Evolutionary conservation across 2,888 invertebrate species (phyloP), one percentile per base, ranked within the genome.

Genomic region (Hermaeophaga mercurialis): DNA sequence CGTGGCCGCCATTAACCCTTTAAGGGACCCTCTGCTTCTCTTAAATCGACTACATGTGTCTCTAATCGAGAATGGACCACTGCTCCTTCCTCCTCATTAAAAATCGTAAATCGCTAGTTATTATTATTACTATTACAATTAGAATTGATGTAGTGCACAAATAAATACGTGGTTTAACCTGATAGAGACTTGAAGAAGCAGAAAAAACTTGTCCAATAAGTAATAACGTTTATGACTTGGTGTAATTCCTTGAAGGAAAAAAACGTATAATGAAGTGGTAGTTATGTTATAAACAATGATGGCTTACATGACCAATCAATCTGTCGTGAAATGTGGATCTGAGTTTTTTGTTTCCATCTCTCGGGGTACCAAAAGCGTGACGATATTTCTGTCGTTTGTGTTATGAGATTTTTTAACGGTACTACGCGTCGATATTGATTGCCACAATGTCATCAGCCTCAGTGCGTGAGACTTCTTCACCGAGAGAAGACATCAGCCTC

Each of bases 251-350:
- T 26, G 14, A 11, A 50, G 36, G 41, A 60, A 60, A 57, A 60
- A 56, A 31, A 52, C 56, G 48, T 58, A 53, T 53, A 53, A 54
- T 54, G 52, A 58, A 46, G 59, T 54, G 63, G 58, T 57, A 61
- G 59, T 64, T 62, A 64, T 62, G 62, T 61, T 65, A 65, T 64
- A 65, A 68, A 67, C 66, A 69, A 66, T 69, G 60, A 63, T 56
- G 61, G 61, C 61, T 65, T 62, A 66, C 61, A 61, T 59, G 64
- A 60, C 59, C 67, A 66, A 70, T 70, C 70, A 69, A 69, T 70
- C 70, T 68, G 63, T 62, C 61, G 61, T 59, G 62, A 61, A 56
- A n/a, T 62, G 59, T 61, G 63, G 55, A 54, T 36, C 36, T 17
- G 15, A 15, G 36, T 17, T 5, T 36, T 36, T 36, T 36, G 15